Conservation (phyloP, 2,113 vertebrate species). For the Entomyzon cyanotis region DNA sequence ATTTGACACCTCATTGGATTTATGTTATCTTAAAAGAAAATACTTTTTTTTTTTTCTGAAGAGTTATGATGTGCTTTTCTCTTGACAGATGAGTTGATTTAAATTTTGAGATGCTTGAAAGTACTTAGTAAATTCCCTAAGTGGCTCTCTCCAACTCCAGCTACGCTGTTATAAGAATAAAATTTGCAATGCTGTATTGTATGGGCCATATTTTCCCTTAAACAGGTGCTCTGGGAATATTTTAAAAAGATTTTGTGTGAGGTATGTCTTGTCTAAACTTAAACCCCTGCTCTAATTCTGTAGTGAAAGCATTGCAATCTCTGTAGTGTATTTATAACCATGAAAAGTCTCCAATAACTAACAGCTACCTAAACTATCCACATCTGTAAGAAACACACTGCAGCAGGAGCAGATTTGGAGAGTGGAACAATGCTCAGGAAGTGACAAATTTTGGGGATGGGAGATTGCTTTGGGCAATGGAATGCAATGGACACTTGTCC, state of each 20-base stretch:
- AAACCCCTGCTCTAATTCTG: not conserved
- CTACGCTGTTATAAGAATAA: not conserved
- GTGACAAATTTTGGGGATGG: not conserved
- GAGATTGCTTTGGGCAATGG: not conserved
- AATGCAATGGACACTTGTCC: accelerated
- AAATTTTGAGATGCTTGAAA: constrained; percentile 11
- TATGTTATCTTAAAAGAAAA: not conserved
- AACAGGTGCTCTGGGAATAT: not conserved
- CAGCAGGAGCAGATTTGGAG: not conserved
- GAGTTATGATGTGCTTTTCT: not conserved
- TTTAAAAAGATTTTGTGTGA: not conserved
- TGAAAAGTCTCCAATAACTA: not conserved
- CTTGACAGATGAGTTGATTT: not conserved
- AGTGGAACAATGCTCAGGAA: not conserved
- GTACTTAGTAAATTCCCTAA: not conserved
- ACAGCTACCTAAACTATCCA: not conserved
- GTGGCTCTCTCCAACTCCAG: not conserved
- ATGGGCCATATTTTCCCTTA: not conserved
- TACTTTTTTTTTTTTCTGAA: not conserved
- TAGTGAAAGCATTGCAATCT: not conserved
- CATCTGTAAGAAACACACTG: not conserved
- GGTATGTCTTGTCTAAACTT: not conserved
- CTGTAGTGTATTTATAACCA: not conserved
- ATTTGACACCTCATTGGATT: not conserved
- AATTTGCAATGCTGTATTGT: not conserved